These are phyloP conservation scores for Eulemur coronatus DNA, from an alignment of 2,797 vertebrate species.

Conservation along the genomic window DNA sequence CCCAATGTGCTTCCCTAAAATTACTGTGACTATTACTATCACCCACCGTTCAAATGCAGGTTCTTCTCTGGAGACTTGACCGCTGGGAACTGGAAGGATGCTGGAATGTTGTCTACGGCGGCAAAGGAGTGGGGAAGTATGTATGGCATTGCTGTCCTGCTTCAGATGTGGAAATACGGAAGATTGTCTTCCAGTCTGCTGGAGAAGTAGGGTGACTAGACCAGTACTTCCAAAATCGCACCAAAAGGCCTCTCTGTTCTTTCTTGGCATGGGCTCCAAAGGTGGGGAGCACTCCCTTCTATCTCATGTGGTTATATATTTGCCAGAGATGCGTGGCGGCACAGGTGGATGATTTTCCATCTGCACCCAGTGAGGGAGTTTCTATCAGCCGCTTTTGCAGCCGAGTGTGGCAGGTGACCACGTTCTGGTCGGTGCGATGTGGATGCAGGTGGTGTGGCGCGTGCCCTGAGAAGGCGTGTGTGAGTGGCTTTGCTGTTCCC, in stretches of 20 bases:
- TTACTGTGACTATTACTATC: not conserved
- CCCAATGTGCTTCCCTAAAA: not conserved
- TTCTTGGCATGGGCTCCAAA: not conserved
- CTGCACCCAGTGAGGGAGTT: too few species aligned
- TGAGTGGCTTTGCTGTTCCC: not conserved
- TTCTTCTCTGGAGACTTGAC: not conserved
- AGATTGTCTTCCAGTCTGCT: not conserved
- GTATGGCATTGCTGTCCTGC: not conserved
- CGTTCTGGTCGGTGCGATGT: not conserved
- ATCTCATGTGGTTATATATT: not conserved
- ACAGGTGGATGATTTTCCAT: not conserved
- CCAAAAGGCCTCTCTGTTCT: too few species aligned
- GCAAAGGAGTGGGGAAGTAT: not conserved
- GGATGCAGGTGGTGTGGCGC: not conserved
- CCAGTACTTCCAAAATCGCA: not conserved
- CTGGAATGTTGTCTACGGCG: not conserved
- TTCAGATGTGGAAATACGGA: not conserved
- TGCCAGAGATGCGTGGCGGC: not conserved
- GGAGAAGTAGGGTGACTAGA: not conserved
- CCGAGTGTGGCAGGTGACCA: not conserved
- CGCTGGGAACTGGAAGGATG: not conserved
- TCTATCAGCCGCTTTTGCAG: not conserved
- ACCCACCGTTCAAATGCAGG: not conserved
- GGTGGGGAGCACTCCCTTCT: not conserved
- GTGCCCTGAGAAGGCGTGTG: not conserved